Base-by-base conservation (phyloP, 2,888 invertebrate genomes). In the Agrotis ipsilon region DNA sequence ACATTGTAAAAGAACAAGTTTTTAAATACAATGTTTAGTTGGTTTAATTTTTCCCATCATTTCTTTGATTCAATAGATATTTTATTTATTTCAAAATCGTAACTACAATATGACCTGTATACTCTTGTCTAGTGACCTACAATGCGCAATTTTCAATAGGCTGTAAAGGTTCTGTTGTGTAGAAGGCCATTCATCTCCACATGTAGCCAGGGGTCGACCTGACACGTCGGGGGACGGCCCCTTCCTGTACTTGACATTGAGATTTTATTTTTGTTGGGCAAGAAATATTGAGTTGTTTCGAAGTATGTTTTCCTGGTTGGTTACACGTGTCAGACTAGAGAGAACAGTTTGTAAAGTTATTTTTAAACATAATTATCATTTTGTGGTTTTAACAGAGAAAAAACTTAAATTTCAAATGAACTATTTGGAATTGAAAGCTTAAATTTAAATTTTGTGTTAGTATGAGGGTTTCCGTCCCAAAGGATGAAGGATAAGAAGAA, bases 221-320 rank as follows among this genome's bases (percentile, higher is more conserved):
- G 49, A 19, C 21, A 45, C 18, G 54, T 59, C 48, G 39, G n/a
- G 27, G 13, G 24, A 62, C 46, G 52, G n/a, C n/a, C 24, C 39
- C 55, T 76, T 76, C 57, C 79, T 80, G 72, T 46, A 27, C 21
- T 45, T 67, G 79, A 79, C 64, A 75, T 55, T 60, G 54, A 69
- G 51, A 55, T 62, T 69, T 60, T 77, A 72, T 67, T 76, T 71
- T 65, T 63, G 43, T 64, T 69, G 16, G 13, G 51, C 51, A 46
- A 43, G 48, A 71, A 62, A 55, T 72, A 49, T 67, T 55, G 60
- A 59, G 13, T 49, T 73, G 13, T 57, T 49, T 16, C 11, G 4
- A 32, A 5, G 27, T 45, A 55, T 57, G 43, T 43, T 54, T 71
- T 13, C 14, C 24, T 71, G 7, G 39, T 61, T 46, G 4, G 1